These are phyloP conservation scores for Steinernema khuongi DNA, from an alignment of 1,140 invertebrate species.

Conservation along the genomic window DNA sequence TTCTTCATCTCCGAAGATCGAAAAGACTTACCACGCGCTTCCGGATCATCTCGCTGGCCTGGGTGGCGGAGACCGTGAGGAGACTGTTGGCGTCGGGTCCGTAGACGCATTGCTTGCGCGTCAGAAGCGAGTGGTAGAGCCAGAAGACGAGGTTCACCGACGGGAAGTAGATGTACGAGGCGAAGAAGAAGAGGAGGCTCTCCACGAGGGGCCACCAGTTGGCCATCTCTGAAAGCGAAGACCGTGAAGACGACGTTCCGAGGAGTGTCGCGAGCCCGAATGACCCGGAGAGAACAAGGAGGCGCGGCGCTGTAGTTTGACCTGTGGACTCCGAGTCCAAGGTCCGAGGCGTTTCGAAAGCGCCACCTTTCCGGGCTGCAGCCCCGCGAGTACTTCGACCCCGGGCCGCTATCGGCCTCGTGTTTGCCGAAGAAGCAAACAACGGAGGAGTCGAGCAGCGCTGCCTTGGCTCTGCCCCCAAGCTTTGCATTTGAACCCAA, in stretches of 20 bases:
- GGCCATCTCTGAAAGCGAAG: not conserved
- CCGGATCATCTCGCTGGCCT: conserved; percentile 46
- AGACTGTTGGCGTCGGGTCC: conserved; percentile 29
- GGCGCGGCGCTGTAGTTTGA: too few species aligned
- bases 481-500: too few species aligned
- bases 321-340: too few species aligned
- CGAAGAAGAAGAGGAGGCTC: not conserved
- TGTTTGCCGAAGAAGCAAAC: too few species aligned
- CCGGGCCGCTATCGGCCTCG: too few species aligned
- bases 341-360: too few species aligned
- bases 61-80: conserved; percentile 40
- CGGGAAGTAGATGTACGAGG: conserved; percentile 32
- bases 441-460: too few species aligned
- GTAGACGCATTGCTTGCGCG: conserved; percentile 16
- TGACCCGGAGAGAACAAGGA: too few species aligned
- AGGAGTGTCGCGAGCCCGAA: not conserved
- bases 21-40: conserved; percentile 29
- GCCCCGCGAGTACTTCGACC: too few species aligned
- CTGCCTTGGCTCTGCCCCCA: too few species aligned
- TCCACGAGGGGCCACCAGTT: not conserved
- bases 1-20: too few species aligned
- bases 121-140: conserved; percentile 29
- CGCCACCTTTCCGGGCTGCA: too few species aligned
- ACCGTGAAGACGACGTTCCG: not conserved
- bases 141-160: conserved; percentile 27